Percentiles rank a stretch among this genome's conserved stretches.
These are phyloP conservation scores for Bombus turneri DNA, from an alignment of 1,140 invertebrate species.

Conservation along the genomic window DNA sequence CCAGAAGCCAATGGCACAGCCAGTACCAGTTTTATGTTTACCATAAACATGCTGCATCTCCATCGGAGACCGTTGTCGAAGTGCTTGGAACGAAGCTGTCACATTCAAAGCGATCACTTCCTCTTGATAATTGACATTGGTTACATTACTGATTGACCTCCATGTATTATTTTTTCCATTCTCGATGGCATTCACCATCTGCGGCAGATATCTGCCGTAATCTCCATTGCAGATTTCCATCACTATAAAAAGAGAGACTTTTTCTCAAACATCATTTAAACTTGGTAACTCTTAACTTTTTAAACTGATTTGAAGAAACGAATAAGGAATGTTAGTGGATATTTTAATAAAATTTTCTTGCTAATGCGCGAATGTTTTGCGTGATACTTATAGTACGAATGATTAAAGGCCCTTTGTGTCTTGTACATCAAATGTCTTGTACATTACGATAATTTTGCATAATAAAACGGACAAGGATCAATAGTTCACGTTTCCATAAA, in stretches of 20 bases:
- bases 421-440: no score
- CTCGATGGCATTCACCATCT: slow-evolving; percentile 85
- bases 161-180: slow-evolving; percentile 87
- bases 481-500: background rate
- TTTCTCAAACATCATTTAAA: background rate
- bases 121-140: slow-evolving; percentile 35
- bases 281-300: background rate
- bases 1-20: slow-evolving; percentile 82
- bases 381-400: background rate
- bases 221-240: slow-evolving; percentile 93
- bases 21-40: slow-evolving; percentile 37
- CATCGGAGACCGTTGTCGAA: slow-evolving; percentile 26
- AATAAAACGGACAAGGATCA: background rate
- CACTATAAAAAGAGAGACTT: slow-evolving; percentile 82
- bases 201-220: slow-evolving; percentile 86
- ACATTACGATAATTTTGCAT: background rate
- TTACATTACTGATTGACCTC: slow-evolving; percentile 69
- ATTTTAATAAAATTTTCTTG: background rate
- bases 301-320: background rate
- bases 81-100: slow-evolving; percentile 56
- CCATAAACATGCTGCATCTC: slow-evolving; percentile 36
- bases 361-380: background rate
- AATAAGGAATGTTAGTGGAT: background rate
- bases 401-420: background rate
- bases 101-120: slow-evolving; percentile 58